Evolutionary conservation across 2,888 invertebrate species (phyloP), one percentile per base, ranked within the genome.

Genomic region (Eulithis prunata): DNA sequence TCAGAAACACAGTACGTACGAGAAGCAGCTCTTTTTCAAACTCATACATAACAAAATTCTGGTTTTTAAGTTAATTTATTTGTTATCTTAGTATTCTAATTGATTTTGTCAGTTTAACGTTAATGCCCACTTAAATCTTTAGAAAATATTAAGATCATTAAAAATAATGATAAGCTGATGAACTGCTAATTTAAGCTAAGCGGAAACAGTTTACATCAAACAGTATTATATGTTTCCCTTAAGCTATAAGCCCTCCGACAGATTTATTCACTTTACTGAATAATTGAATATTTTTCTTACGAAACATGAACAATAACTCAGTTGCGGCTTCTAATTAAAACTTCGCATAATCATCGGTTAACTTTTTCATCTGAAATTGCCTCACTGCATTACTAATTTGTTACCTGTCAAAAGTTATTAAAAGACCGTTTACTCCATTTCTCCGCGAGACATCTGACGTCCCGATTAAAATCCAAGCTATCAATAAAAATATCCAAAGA

Each of bases 401-500:
- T 58, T 49, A 54, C 21, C 64, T 54, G 56, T 69, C 64, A 71
- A 62, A 69, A 58, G 69, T 66, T 32, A 69, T 71, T 63, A 53
- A 67, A 68, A 71, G 52, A 56, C 64, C 71, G 71, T 71, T 56
- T 71, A 68, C 65, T 57, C 57, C 57, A 62, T 67, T 64, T n/a
- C 14, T 53, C 59, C 60, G 64, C 58, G 66, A 70, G 71, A 66
- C 64, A 69, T 47, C 56, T 62, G 46, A 64, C 45, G 62, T 70
- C 57, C 72, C 57, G 73, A 75, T 76, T 64, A 57, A 76, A 73
- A 78, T 73, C 74, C 61, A 75, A 75, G 75, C 73, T 75, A 77
- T 78, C 76, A 76, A 80, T 81, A 32, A 79, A 76, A 72, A 53
- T 47, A 72, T 75, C 41, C 12, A 7, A 41, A 54, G 64, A 55